Evolutionary conservation across 1,140 invertebrate species (phyloP).

Genomic region (Drosophila eugracilis): DNA sequence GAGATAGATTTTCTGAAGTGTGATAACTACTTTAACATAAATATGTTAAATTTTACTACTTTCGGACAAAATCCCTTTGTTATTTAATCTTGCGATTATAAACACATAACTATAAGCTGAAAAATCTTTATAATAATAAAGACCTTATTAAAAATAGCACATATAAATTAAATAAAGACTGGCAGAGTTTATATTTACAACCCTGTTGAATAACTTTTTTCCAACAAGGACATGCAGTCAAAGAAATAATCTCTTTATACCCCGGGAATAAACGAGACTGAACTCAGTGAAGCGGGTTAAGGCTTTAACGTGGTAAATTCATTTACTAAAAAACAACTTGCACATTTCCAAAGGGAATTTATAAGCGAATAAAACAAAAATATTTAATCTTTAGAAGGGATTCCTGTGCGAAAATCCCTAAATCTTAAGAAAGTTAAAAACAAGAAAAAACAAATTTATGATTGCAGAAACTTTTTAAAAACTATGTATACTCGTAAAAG

Average conservation of each 20-base stretch:
- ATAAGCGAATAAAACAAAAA: not conserved
- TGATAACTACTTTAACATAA: too few relatives aligned
- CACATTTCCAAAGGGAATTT: not conserved
- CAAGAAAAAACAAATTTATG: not conserved
- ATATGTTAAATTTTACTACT: too few relatives aligned
- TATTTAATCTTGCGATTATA: too few relatives aligned
- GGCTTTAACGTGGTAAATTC: not conserved
- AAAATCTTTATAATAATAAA: not conserved
- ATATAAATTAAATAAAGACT: not conserved
- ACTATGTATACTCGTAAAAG: too few relatives aligned
- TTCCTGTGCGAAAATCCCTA: not conserved
- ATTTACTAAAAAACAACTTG: constrained; percentile 17
- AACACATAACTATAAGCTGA: not conserved
- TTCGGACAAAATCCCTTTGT: too few relatives aligned
- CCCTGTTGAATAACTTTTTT: not conserved
- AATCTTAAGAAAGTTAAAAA: not conserved
- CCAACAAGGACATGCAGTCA: not conserved
- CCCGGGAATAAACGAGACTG: not conserved
- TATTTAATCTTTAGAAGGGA: too few relatives aligned
- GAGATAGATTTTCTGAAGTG: too few relatives aligned
- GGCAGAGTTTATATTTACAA: not conserved
- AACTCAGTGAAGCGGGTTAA: not conserved
- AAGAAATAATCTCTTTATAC: not conserved
- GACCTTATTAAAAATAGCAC: not conserved
- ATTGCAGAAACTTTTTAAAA: not conserved